Conservation (phyloP, 2,113 vertebrate genomes). For the Scortum barcoo region DNA sequence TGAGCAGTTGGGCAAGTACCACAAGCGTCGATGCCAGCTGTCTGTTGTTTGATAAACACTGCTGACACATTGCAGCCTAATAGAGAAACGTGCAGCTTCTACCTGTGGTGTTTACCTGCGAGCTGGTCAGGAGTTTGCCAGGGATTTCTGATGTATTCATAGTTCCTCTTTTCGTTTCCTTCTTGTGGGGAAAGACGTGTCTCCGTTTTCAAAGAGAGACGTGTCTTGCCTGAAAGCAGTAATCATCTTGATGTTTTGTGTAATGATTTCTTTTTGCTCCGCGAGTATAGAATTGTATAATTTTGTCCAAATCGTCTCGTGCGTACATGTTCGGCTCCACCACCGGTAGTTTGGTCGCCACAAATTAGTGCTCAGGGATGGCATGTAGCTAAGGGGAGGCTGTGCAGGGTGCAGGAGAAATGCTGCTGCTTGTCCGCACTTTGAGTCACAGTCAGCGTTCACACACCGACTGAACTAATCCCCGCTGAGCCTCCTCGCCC, state of each 20-base stretch:
- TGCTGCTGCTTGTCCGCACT: slow-evolving; percentile 13
- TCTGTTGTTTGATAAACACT: slow-evolving; percentile 4
- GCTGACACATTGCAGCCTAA: not conserved
- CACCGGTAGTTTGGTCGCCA: not conserved
- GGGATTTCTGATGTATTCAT: not conserved
- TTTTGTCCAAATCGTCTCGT: slow-evolving; percentile 9
- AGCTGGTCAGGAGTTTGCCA: not conserved
- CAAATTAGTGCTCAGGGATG: not conserved
- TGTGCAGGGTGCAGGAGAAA: slow-evolving; percentile 13
- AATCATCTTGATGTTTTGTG: slow-evolving; percentile 7
- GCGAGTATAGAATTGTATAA: slow-evolving; percentile 9
- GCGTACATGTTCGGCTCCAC: not conserved
- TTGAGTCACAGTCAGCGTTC: slow-evolving; percentile 41
- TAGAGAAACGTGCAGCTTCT: not conserved
- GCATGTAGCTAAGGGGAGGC: not conserved
- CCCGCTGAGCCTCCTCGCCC: slow-evolving; percentile 10
- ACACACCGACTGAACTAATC: slow-evolving; percentile 34
- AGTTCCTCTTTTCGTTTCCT: not conserved
- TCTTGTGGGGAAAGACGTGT: not conserved
- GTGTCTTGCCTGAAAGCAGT: not conserved
- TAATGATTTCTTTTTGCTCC: not conserved
- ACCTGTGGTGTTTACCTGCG: not conserved
- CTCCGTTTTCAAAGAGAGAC: not conserved
- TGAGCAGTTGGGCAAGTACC: slow-evolving; percentile 5
- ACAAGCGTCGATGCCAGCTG: slow-evolving; percentile 12